A percentile compares a stretch with the other conserved stretches of the same genome.
Evolutionary conservation across 2,113 vertebrate genomes (phyloP).

Genomic region (Cinclus cinclus): DNA sequence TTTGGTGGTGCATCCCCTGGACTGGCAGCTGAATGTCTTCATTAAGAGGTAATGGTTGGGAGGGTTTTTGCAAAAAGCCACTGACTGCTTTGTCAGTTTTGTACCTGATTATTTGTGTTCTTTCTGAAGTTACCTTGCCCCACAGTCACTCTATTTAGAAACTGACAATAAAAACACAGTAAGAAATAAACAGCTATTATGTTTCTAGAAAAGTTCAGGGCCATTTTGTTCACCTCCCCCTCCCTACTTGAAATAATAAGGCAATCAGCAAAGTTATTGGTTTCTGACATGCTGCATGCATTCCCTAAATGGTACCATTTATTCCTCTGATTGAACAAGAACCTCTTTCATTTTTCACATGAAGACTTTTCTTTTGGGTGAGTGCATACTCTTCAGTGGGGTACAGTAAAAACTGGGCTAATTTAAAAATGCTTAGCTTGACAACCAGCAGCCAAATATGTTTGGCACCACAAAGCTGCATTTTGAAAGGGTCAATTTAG

Average conservation of each 20-base stretch:
- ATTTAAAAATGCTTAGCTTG: neutral
- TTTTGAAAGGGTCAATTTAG: neutral
- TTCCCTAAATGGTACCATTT: neutral
- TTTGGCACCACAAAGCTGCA: neutral
- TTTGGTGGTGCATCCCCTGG: neutral
- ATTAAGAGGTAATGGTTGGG: neutral
- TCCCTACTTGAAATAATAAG: neutral
- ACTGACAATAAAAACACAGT: neutral
- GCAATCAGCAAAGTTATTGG: neutral
- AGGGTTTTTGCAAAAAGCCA: neutral
- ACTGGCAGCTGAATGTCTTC: neutral
- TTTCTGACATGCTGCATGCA: neutral
- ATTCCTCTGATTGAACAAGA: neutral
- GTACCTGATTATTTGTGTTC: neutral
- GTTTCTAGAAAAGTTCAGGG: neutral
- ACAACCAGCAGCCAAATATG: neutral
- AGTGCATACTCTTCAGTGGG: neutral
- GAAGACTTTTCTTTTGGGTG: neutral
- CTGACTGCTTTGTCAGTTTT: neutral
- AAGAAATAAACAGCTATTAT: neutral
- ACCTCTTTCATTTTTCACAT: neutral
- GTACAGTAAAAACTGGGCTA: neutral
- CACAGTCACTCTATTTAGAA: neutral
- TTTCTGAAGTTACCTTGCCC: neutral
- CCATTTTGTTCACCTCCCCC: neutral